Evolutionary conservation across 2,113 vertebrate species (phyloP), one percentile per base, ranked within the genome.

Genomic region (Penelope pileata): DNA sequence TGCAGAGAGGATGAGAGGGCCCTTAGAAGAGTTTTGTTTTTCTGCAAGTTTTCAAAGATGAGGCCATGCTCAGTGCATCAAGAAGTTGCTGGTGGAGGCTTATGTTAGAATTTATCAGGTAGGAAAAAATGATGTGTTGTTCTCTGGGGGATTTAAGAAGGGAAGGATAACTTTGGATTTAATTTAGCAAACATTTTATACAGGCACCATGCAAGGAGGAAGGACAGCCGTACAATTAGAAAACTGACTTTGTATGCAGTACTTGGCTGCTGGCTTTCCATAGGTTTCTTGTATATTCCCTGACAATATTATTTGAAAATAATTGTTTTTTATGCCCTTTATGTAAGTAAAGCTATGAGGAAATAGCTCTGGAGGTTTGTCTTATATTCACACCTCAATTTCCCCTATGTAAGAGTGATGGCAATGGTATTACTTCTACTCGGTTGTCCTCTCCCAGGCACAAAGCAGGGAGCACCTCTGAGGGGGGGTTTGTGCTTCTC

Each of bases 191-290:
- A 43, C 40, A 7, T 73, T 76, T 88, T 80, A 79, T 73, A 72
- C n/a, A 91, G 89, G 45, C 30, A 83, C 36, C 43, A 64, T 88
- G 38, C 82, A 72, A 73, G 81, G 50, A 94, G 51, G 56, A 69
- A 87, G 67, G 56, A 38, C 21, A 94, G 68, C 88, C 47, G 76
- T 10, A 21, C 60, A 60, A 86, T 72, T 79, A 82, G 93, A 92
- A 78, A 81, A 87, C 45, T 72, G 81, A 8, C 27, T 88, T 86
- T 78, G 80, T 68, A 90, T 21, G 42, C 22, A 81, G 85, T 16
- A 22, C 58, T 83, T 93, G 79, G 78, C 87, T 86, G 88, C 93
- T 88, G 86, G 91, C 80, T 93, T 91, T 94, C 88, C 40, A 86
- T 58, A 86, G 85, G 85, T 62, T 86, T 88, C 30, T 43, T 14